Evolutionary conservation across 1,140 invertebrate genomes (phyloP), one percentile per base, ranked within the genome.

Genomic region (Geopemphigus sp.): DNA sequence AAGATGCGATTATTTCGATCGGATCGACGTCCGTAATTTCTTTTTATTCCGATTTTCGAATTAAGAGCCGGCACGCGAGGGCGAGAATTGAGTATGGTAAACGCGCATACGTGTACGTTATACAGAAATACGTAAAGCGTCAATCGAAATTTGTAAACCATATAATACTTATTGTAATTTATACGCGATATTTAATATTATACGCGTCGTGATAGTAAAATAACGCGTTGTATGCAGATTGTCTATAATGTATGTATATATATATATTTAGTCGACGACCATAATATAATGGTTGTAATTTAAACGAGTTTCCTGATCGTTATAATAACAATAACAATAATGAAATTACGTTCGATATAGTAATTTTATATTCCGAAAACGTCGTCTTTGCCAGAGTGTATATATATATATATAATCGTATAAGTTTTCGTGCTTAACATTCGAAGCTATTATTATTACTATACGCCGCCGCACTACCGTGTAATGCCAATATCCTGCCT

Each of bases 301-400:
- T 22, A 19, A 56, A 56, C 54, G 19, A 1, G 19, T 56, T 19
- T 1, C 32, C 32, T 8, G 54, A 56, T 56, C 54, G 19, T 56
- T 56, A n/a, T 22, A 56, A 56, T 56, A 22, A 57, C n/a, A 8
- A 24, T 59, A 59, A 59, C 22, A 59, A 59, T 59, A 59, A 59
- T 59, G 8, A 14, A 11, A 59, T 24, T 24, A 12, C 12, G 56
- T 24, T 54, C 53, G 15, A 54, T 54, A 54, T 14, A 15, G 4
- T 39, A 54, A 54, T 54, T 54, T 54, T 54, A 54, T 54, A 54
- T 54, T 17, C 19, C 53, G 53, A 54, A 54, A 54, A 54, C 19
- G 53, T 54, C 15, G 53, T 39, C 32, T 3, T 39, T 8, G 32
- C 32, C 15, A 17, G 53, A 15, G 8, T 8, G 53, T n/a, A n/a